Base-by-base conservation (phyloP, 2,888 invertebrate genomes). In the Alsophila aescularia region DNA sequence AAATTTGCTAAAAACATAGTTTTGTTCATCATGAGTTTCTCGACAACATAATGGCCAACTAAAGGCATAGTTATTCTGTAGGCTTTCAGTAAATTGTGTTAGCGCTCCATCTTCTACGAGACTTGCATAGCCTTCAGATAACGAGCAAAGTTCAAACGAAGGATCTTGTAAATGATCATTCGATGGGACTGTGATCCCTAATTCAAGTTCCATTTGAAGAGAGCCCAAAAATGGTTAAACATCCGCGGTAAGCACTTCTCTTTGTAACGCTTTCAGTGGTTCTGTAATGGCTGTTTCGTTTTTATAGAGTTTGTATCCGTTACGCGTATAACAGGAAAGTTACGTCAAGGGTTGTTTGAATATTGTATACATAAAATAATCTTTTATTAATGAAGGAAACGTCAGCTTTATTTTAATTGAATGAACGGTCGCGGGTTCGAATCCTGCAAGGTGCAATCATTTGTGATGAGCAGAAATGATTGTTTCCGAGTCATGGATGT, bases 111-210 rank as follows among this genome's bases (percentile, higher is more conserved):
- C 65, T 49, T 31, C 64, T 61, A 65, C 67, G 66, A 64, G 69
- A 72, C 69, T 69, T 44, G 35, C 35, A 49, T 55, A 56, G 52
- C 53, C 66, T 65, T 70, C 62, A 70, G 71, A 72, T 76, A 76
- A 75, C 72, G 71, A 70, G 69, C 66, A 59, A 79, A 79, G 69
- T 77, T 78, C 60, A 59, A 69, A 59, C 62, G 72, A 70, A 74
- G 70, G 70, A 67, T 76, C 71, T 72, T 73, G 73, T 75, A 70
- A 75, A 77, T 74, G 74, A 67, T 67, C 71, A 66, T 67, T 69
- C 66, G 66, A 69, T 67, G 74, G 67, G 60, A 64, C 62, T 60
- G 67, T 77, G 76, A 74, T 79, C 70, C 72, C 69, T 72, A 70
- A 75, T 72, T 73, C 65, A 72, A 71, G 66, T 70, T 72, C 59